Evolutionary conservation across 2,797 vertebrate species (phyloP), one percentile per base, ranked within the genome.

Genomic region (Uromys caudimaculatus): DNA sequence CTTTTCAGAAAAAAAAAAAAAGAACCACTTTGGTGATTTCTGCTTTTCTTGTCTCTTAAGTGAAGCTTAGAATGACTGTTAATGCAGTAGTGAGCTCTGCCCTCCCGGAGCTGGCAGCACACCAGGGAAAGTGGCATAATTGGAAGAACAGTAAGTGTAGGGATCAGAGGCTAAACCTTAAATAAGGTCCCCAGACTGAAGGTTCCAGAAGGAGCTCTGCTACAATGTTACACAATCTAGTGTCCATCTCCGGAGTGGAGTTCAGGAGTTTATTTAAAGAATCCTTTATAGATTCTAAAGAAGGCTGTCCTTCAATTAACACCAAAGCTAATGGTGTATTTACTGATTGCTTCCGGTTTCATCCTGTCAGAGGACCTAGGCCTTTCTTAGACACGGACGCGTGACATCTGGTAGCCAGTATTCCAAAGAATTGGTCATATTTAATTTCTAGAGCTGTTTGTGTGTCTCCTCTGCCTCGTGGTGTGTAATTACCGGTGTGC

Each of bases 11-110:
- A 69, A 21, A 35, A 50, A 5, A 16, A 16, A 16, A 44, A 44
- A n/a, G n/a, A n/a, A 3, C 54, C 86, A 29, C 76, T 94, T 86
- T 69, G 35, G 14, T 77, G 29, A 78, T 87, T 87, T 96, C 54
- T 82, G 64, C 71, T 95, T 64, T 87, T 94, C 85, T 64, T 79
- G 32, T 81, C 82, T 41, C 62, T 47, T 76, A 35, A 77, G 29
- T 6, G 81, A 58, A 84, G 69, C 75, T 86, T 89, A 50, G 19
- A 79, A 58, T 56, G 52, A 44, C 44, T 83, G 58, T 38, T 69
- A 60, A 86, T 69, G 47, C n/a, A 84, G 4, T 58, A 13, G 24
- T 88, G 44, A 56, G 56, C 60, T 92, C n/a, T 71, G 52, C 47
- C n/a, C 27, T 81, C 47, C 4, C 6, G 35, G 50, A 47, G 32